Evolutionary conservation across 2,797 vertebrate genomes (phyloP), one percentile per base, ranked within the genome.

Genomic region (Rachycentron canadum): DNA sequence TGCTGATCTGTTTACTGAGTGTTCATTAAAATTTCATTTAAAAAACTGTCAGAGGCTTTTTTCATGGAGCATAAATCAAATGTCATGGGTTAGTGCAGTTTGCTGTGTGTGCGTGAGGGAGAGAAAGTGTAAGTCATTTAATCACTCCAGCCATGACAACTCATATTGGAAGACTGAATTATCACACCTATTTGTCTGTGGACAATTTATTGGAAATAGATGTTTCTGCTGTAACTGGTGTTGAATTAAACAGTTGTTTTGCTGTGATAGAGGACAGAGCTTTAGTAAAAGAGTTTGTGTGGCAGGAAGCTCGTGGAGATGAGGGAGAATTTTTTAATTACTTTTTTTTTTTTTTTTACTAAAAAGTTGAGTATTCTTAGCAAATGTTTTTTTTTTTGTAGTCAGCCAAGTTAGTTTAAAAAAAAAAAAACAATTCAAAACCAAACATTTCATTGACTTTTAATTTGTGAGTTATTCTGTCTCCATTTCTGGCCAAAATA

Each of bases 231-330:
- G 36, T 23, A 21, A 26, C 63, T 66, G 0, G 0, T 57, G 59
- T 50, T 64, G 47, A 67, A 70, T 70, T 30, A 47, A 59, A 52
- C 78, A 50, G 32, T 77, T 76, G 83, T 78, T 86, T 69, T 16
- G 28, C 0, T 6, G 11, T 26, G 79, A 89, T 80, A 77, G 45
- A 45, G 45, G 19, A 40, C n/a, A 0, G 21, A 43, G 64, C 30
- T 14, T 66, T 26, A 56, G 28, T 66, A 13, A 25, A 0, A 47
- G 58, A 41, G 8, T 38, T 58, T 59, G 25, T 70, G 21, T 32
- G 11, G 41, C 43, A 19, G 9, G 50, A 68, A 26, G n/a, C 28
- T 30, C 40, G 30, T 40, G 56, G 12, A 79, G 28, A 79, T 17
- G 23, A 45, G 7, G 1, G 5, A 50, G 28, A 17, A 5, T 53